Evolutionary conservation across 2,888 invertebrate genomes (phyloP).

Genomic region (Monoplex corrugatus): DNA sequence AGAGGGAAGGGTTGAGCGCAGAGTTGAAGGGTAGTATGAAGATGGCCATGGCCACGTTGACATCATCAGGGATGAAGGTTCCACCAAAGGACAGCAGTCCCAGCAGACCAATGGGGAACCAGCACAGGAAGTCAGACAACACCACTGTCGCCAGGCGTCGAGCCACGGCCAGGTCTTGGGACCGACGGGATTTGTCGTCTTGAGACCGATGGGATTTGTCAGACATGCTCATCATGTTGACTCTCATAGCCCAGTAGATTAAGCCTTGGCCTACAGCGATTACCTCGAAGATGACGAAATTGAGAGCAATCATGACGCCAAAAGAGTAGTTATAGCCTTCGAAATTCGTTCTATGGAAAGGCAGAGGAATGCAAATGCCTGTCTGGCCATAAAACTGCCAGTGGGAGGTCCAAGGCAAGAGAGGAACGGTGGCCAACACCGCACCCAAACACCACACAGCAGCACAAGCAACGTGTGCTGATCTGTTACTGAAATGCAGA

Average conservation of each 20-base stretch:
- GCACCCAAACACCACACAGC: constrained; percentile 70
- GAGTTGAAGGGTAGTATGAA: constrained; percentile 84
- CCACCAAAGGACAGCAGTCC: constrained; percentile 47
- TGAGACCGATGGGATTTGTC: not conserved
- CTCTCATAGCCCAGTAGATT: not conserved
- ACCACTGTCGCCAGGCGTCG: not conserved
- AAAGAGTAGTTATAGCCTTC: constrained; percentile 78
- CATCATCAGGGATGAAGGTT: constrained; percentile 45
- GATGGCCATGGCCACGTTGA: constrained; percentile 63
- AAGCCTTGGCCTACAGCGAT: constrained; percentile 7
- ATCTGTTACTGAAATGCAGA: constrained; percentile 62
- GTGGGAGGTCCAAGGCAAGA: constrained; percentile 50
- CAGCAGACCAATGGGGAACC: constrained; percentile 53
- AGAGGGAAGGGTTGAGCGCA: constrained; percentile 82
- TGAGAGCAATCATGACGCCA: constrained; percentile 21
- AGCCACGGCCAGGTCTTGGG: not conserved
- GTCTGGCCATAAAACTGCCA: constrained; percentile 74
- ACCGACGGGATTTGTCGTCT: too few species aligned
- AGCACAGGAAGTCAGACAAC: constrained; percentile 48
- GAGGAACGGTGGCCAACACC: not conserved
- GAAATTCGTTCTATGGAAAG: constrained; percentile 75
- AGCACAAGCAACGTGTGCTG: constrained; percentile 63
- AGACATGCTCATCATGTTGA: not conserved
- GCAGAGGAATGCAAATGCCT: constrained; percentile 77
- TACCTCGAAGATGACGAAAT: not conserved